A percentile compares a stretch with the other conserved stretches of the same genome.
These are phyloP conservation scores for Chrosomus eos DNA, from an alignment of 2,797 vertebrate species.

Conservation along the genomic window DNA sequence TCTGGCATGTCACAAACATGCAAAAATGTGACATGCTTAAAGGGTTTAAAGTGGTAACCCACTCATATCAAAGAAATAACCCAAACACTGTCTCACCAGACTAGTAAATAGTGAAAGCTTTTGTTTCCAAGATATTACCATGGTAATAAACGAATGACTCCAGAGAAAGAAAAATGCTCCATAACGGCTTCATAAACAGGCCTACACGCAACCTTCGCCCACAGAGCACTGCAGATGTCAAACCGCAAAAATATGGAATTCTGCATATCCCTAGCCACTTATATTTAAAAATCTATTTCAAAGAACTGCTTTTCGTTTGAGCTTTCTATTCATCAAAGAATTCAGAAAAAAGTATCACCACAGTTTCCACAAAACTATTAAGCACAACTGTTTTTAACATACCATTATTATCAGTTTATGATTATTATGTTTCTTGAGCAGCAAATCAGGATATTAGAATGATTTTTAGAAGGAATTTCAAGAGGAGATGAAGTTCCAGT, in stretches of 20 bases:
- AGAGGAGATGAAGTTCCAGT: background rate
- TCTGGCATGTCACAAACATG: background rate
- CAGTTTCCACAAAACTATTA: background rate
- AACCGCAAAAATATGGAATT: background rate
- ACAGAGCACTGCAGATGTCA: background rate
- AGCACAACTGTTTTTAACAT: background rate
- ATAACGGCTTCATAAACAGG: slow-evolving; percentile 10
- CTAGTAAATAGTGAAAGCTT: background rate
- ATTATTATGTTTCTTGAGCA: background rate
- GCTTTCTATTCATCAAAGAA: background rate
- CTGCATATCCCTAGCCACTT: background rate
- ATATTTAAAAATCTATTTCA: background rate
- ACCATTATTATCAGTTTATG: no score
- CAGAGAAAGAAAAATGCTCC: background rate
- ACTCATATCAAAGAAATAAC: background rate
- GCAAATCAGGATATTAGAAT: background rate
- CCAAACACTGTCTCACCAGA: background rate
- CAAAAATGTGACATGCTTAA: background rate
- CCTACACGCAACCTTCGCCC: slow-evolving; percentile 10
- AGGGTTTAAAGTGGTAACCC: background rate
- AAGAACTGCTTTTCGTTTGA: background rate
- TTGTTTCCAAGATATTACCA: slow-evolving; percentile 44
- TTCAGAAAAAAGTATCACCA: background rate
- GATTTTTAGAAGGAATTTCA: background rate
- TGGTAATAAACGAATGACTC: slow-evolving; percentile 41